Conservation (phyloP, 1,140 invertebrate genomes). For the Rhagoletis pomonella region DNA sequence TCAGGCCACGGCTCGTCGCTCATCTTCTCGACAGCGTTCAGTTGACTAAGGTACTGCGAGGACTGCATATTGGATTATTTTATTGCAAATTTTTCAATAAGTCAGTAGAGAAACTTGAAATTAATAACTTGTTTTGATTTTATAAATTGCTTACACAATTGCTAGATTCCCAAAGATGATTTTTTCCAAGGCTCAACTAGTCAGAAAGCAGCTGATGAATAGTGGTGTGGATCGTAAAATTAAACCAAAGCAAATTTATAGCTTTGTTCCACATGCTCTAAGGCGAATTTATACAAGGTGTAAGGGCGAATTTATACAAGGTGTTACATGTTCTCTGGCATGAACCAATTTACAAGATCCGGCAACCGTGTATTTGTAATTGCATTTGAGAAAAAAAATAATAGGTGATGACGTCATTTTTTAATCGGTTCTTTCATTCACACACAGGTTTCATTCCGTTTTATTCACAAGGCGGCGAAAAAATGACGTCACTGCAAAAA, state of each 20-base stretch:
- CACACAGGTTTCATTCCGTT: no score
- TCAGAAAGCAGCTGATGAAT: conserved; percentile 12
- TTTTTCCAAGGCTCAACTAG: conserved; percentile 7
- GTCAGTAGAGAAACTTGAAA: neutral
- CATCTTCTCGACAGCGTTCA: conserved; percentile 71
- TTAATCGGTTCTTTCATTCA: no score
- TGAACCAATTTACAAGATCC: no score
- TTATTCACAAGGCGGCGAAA: no score
- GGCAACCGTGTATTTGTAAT: no score
- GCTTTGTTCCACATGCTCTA: neutral
- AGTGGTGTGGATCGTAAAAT: neutral
- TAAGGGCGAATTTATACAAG: no score
- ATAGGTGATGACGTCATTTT: no score
- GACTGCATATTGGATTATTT: conserved; percentile 60
- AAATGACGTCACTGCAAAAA: no score
- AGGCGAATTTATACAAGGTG: no score
- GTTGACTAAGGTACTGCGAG: conserved; percentile 65
- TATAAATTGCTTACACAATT: conserved; percentile 48
- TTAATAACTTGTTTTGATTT: neutral
- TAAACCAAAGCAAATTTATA: neutral
- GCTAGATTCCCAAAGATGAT: neutral
- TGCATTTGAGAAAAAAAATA: no score
- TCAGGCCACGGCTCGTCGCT: conserved; percentile 90
- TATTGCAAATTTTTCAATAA: neutral
- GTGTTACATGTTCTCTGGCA: no score